Evolutionary conservation across 2,888 invertebrate species (phyloP), one percentile per base, ranked within the genome.

Genomic region (Phyllotreta cruciferae): DNA sequence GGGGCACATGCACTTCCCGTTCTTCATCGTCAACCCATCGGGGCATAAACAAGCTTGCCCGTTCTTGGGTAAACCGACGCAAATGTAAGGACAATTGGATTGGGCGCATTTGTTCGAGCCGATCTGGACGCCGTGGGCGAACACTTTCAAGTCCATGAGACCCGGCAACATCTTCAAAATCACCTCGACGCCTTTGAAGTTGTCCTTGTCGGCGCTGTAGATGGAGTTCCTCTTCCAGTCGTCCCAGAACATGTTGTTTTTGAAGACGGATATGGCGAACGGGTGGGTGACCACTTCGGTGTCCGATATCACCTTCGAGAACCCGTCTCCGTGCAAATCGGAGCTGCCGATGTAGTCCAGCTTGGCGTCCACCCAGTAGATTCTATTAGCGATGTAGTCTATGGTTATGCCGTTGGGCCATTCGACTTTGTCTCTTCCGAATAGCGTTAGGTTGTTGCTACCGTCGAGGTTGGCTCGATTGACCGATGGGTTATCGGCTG

Each of bases 361-460:
- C 74, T 87, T 86, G 0, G 93, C 94, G 75, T 95, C 94, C 0
- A 93, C 93, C 92, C 93, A 94, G 77, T 92, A 96, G 56, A 96
- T 88, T 56, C 73, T 66, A 73, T 93, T 90, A 0, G 90, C 87
- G 75, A 90, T 89, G 73, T 90, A 89, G 80, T 96, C 95, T 34
- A 96, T 87, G 0, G 94, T 90, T n/a, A 81, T 89, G 10, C 93
- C 93, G 77, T 94, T 94, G 0, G 94, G 94, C 93, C 93, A 93
- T 69, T 89, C 87, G 0, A 95, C 91, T 49, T 83, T 83, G 0
- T 87, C 86, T 62, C 85, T 85, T 0, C 84, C 84, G 71, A 91
- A 90, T 60, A 92, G 78, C 66, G 83, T 85, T 70, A 85, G 85
- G 0, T 88, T 85, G 65, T 90, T 84, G 0, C 84, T 84, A 0